Evolutionary conservation across 2,888 invertebrate species (phyloP).

Genomic region (Mesoligia furuncula): DNA sequence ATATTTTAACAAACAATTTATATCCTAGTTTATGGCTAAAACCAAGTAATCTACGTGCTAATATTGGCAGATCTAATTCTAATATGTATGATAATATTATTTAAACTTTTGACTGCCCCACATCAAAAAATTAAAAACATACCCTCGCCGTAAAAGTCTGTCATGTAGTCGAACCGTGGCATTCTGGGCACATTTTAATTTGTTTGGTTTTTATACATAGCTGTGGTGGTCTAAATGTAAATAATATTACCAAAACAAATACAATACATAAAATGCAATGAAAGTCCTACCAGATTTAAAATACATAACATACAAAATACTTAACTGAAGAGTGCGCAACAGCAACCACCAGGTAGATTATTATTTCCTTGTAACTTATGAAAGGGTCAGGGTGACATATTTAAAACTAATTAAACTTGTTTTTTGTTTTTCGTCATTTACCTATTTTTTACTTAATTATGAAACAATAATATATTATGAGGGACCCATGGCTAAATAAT

Average conservation of each 20-base stretch:
- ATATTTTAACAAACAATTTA: conserved; percentile 20
- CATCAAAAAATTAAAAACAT: no score
- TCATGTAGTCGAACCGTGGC: no score
- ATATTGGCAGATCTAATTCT: conserved; percentile 49
- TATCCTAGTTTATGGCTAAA: conserved; percentile 31
- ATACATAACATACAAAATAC: background rate
- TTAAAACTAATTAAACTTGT: background rate
- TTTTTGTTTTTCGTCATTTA: background rate
- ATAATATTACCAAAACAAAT: background rate
- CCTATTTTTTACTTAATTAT: conserved; percentile 23
- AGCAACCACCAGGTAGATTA: background rate
- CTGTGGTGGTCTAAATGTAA: no score
- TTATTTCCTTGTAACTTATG: background rate
- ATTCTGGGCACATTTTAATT: no score
- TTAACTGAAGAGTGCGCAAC: background rate
- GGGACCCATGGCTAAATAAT: no score
- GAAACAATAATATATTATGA: conserved; percentile 8
- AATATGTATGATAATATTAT: background rate
- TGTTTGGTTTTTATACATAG: no score
- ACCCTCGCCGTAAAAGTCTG: no score
- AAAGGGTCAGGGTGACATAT: background rate
- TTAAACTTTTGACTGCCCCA: no score
- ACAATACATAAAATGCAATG: background rate
- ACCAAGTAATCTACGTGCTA: conserved; percentile 33
- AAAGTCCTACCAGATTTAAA: conserved; percentile 8